phyloP scores from a whole-genome alignment of 1,140 invertebrate genomes.

The Samia ricini region DNA sequence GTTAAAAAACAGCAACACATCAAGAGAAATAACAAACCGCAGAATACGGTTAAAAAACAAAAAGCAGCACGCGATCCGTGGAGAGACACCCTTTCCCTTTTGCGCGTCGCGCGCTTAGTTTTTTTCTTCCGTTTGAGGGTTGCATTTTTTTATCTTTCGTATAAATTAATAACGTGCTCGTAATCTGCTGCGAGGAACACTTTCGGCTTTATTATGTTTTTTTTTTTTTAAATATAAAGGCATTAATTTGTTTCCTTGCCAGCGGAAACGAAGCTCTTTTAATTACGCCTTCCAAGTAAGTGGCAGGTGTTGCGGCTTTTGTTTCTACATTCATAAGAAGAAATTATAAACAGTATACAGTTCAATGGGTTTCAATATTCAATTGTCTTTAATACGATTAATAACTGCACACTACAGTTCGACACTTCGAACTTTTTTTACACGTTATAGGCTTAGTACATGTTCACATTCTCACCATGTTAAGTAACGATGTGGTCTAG shows the following conservation, averaged over 20 bases:
- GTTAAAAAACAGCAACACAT: constrained; percentile 73
- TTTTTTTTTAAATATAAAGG: constrained; percentile 40
- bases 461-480: no score
- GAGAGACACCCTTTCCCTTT: constrained; percentile 75
- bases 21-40: constrained; percentile 70
- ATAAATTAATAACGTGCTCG: constrained; percentile 77
- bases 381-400: no score
- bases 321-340: constrained; percentile 11
- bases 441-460: no score
- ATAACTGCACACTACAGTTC: no score
- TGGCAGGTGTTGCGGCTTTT: constrained; percentile 54
- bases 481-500: no score
- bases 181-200: constrained; percentile 74
- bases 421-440: no score
- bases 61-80: constrained; percentile 68
- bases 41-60: constrained; percentile 69
- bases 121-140: constrained; percentile 63
- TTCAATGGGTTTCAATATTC: background rate
- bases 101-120: constrained; percentile 71
- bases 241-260: constrained; percentile 69
- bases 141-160: constrained; percentile 69
- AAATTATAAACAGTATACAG: constrained; percentile 4
- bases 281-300: constrained; percentile 49
- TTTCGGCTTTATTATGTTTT: constrained; percentile 72
- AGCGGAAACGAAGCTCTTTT: constrained; percentile 64